Evolutionary conservation across 2,888 invertebrate genomes (phyloP).

Genomic region (Leptogaster cylindrica): DNA sequence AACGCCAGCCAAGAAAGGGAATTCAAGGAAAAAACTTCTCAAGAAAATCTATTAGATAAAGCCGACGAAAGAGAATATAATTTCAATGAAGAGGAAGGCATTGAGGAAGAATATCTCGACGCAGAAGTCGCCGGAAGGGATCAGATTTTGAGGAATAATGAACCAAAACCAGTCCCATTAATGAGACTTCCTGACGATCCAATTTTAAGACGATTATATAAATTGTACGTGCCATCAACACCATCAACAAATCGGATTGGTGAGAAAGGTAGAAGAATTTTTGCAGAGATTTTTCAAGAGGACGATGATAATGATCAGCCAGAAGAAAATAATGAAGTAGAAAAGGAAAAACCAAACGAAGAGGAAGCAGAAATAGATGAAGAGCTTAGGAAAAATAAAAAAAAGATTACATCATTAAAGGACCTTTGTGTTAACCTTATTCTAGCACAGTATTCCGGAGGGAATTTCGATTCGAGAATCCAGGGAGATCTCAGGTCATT

Average conservation of each 20-base stretch:
- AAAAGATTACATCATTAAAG: neutral
- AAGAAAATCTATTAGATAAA: too few relatives aligned
- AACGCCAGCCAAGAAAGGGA: too few relatives aligned
- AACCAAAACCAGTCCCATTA: too few relatives aligned
- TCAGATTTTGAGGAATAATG: too few relatives aligned
- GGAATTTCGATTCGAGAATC: conserved; percentile 4
- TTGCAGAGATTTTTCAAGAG: too few relatives aligned
- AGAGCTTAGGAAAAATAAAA: neutral
- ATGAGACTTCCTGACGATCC: neutral
- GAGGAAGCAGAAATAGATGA: neutral
- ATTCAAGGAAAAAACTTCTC: too few relatives aligned
- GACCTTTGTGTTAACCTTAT: neutral
- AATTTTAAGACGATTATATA: neutral
- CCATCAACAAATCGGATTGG: conserved; percentile 12
- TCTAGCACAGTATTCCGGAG: neutral
- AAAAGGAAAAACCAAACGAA: too few relatives aligned
- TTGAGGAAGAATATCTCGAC: neutral
- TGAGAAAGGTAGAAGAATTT: conserved; percentile 37
- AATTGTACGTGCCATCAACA: conserved; percentile 41
- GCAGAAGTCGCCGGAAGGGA: neutral
- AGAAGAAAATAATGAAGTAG: conserved; percentile 4
- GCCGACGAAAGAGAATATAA: too few relatives aligned
- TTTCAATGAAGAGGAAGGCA: neutral
- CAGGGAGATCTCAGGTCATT: neutral
- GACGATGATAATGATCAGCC: too few relatives aligned